A percentile compares a stretch with the other conserved stretches of the same genome.
phyloP scores from a whole-genome alignment of 2,797 vertebrate genomes.

The Danio aesculapii region DNA sequence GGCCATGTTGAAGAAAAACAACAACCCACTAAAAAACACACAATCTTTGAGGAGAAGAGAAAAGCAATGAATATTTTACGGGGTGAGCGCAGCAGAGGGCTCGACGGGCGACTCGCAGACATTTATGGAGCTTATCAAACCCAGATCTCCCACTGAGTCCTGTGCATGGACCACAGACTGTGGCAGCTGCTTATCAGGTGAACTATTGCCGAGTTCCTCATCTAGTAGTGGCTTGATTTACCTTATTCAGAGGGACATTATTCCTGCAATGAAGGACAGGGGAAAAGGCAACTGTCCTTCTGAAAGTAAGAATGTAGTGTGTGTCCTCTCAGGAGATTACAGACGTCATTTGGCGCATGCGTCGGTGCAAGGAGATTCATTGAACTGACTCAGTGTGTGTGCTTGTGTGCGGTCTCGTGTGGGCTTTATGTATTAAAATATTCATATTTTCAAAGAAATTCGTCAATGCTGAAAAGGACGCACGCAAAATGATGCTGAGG shows the following conservation, averaged over 20 bases:
- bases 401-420: constrained; percentile 2
- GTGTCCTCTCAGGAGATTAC: neutral
- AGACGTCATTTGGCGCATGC: neutral
- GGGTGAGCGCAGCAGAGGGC: constrained; percentile 64
- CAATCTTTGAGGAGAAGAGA: constrained; percentile 49
- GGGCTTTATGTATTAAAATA: constrained; percentile 34
- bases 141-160: constrained; percentile 64
- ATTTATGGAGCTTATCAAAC: constrained; percentile 75
- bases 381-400: constrained; percentile 19
- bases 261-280: neutral
- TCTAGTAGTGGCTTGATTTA: constrained; percentile 59
- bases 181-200: constrained; percentile 72
- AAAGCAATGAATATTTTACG: constrained; percentile 81
- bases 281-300: neutral
- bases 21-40: constrained; percentile 54
- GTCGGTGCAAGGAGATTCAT: neutral
- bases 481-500: neutral
- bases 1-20: constrained; percentile 49
- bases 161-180: constrained; percentile 55
- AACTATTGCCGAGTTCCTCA: constrained; percentile 59
- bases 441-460: constrained; percentile 3
- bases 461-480: constrained; percentile 9
- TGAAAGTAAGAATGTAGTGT: constrained; percentile 8
- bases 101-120: constrained; percentile 61
- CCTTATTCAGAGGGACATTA: constrained; percentile 64